These are phyloP conservation scores for Arenaria interpres DNA, from an alignment of 2,113 vertebrate genomes.

Conservation along the genomic window DNA sequence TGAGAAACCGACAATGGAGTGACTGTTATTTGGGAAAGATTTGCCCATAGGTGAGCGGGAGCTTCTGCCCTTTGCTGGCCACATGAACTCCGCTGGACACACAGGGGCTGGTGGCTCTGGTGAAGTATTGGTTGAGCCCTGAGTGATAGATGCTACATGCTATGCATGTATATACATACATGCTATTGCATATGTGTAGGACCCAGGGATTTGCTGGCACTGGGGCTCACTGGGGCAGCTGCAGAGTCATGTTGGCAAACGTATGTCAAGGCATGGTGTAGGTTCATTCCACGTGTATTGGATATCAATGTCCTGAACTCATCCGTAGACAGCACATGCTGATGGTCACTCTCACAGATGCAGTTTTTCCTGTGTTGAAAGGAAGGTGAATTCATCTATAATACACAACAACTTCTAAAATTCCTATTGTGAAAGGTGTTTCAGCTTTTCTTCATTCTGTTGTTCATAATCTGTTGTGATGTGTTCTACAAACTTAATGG, in stretches of 20 bases:
- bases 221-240: neutral
- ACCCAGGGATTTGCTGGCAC: neutral
- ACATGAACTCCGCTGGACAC: rapidly evolving
- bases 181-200: rapidly evolving
- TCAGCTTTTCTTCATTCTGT: neutral
- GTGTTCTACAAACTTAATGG: neutral
- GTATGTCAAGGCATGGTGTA: rapidly evolving
- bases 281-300: rapidly evolving
- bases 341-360: neutral
- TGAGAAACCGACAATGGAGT: neutral
- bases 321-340: rapidly evolving
- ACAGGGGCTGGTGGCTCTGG: rapidly evolving
- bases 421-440: neutral
- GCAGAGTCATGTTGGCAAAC: neutral
- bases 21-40: neutral
- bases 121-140: rapidly evolving
- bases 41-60: neutral
- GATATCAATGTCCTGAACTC: neutral
- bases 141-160: rapidly evolving
- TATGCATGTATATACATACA: neutral
- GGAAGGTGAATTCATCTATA: neutral
- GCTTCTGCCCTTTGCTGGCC: neutral
- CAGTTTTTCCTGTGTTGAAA: neutral
- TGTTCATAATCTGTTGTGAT: rapidly evolving
- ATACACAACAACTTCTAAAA: neutral